These are phyloP conservation scores for Lasioglossum marginatum DNA, from an alignment of 2,888 invertebrate genomes.

Conservation along the genomic window DNA sequence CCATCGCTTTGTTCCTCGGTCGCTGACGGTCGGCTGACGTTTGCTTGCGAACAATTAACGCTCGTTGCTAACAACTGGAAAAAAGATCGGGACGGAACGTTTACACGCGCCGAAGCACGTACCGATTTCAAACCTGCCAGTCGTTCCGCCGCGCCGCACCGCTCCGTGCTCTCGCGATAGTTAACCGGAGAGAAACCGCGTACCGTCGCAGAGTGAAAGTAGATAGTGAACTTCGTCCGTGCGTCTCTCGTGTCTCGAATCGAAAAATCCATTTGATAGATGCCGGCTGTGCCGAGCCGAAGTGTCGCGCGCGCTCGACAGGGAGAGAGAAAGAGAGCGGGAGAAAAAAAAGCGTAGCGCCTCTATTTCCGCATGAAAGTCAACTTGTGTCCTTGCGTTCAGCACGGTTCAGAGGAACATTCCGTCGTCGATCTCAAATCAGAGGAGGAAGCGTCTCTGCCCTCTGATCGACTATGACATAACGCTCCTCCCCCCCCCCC, in stretches of 20 bases:
- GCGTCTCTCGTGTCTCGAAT: slow-evolving; percentile 31
- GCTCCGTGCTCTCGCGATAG: slow-evolving; percentile 17
- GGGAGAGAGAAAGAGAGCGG: not conserved
- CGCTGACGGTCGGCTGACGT: not conserved
- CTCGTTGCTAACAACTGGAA: not conserved
- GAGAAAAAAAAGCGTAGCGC: not conserved
- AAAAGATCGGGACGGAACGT: not conserved
- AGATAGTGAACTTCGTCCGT: slow-evolving; percentile 82
- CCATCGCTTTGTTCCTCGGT: slow-evolving; percentile 71
- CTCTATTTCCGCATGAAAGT: not conserved
- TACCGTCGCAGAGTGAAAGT: slow-evolving; percentile 79
- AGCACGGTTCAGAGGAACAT: not conserved
- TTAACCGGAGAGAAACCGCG: slow-evolving; percentile 54
- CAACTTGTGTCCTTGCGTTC: not conserved
- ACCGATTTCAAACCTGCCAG: not conserved
- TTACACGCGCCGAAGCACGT: not conserved
- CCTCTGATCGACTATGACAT: not conserved
- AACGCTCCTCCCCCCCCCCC: not conserved
- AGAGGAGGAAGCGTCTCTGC: not conserved
- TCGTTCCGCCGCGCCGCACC: not conserved
- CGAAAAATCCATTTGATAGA: slow-evolving; percentile 12
- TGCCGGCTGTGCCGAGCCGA: not conserved
- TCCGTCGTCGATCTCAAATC: not conserved
- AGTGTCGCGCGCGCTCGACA: not conserved
- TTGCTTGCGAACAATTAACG: not conserved